Base-by-base conservation (phyloP, 2,888 invertebrate genomes). In the Noctua fimbriata region DNA sequence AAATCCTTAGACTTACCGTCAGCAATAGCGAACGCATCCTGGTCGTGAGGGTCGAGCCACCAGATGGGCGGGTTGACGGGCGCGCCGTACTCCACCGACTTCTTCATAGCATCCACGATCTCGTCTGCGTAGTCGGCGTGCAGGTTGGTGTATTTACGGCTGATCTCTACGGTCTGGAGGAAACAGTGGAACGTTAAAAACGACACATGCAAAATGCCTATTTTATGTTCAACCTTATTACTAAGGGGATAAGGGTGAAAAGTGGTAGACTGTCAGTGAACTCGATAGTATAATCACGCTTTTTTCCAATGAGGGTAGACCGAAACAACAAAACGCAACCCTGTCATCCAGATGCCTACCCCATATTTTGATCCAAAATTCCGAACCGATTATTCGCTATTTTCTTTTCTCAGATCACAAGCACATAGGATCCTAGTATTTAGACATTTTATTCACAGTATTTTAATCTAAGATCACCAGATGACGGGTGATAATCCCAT, bases 51-150 rank as follows among this genome's bases (percentile, higher is more conserved):
- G 91, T 98, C 98, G 0, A 98, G 91, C 98, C 98, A 99, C 99
- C 99, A 99, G 84, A 99, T 97, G 2, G 99, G 99, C 0, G 98
- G 97, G 95, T 98, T 98, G 73, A 98, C 97, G 0, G 98, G 98
- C 0, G 97, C 97, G 12, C 98, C 98, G 10, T 96, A 94, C 0
- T 90, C 84, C 0, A 98, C 97, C 0, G 98, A 97, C 1, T 97
- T 94, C 78, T 97, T 91, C 97, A 98, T 98, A 0, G 98, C 97
- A 0, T 97, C 95, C 44, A 97, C 94, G 74, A 98, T 98, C 55
- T 96, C 95, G 16, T 97, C 97, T 0, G 98, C 96, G 89, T 97
- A 97, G 28, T 97, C 92, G 0, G 97, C 97, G 91, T 98, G 98
- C 7, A 98, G 92, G 18, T 97, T 91, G 0, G 98, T 97, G 93